A percentile compares a stretch with the other conserved stretches of the same genome.
Conservation (phyloP, 2,797 vertebrate species). For the Microtus californicus region DNA sequence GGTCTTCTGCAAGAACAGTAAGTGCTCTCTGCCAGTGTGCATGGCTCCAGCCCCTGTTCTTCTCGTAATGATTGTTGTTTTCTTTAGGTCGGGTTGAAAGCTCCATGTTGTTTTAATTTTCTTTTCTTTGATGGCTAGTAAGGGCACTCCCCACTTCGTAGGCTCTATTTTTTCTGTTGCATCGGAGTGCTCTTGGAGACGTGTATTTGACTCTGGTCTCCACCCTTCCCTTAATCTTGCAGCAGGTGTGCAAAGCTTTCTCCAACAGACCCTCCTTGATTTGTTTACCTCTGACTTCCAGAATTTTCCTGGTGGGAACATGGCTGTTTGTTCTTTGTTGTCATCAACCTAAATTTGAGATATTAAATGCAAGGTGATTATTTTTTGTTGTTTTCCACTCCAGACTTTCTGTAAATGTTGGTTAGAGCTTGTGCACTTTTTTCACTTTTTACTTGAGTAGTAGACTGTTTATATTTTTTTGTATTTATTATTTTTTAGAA, state of each 20-base stretch:
- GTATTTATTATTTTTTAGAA: conserved; percentile 64
- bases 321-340: conserved; percentile 77
- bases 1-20: not conserved
- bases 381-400: conserved; percentile 65
- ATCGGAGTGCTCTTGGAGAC: conserved; percentile 51
- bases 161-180: not conserved
- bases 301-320: conserved; percentile 78
- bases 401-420: conserved; percentile 63
- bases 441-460: conserved; percentile 24
- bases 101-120: not conserved
- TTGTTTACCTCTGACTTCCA: conserved; percentile 52
- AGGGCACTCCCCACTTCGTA: not conserved
- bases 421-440: not conserved
- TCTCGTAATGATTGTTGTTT: not conserved
- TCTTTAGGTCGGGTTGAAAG: not conserved
- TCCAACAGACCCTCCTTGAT: conserved; percentile 52
- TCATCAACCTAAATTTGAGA: conserved; percentile 85
- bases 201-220: conserved; percentile 39
- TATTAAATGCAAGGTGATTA: conserved; percentile 72
- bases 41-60: not conserved
- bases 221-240: conserved; percentile 50
- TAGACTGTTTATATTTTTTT: conserved; percentile 42
- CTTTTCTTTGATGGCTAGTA: not conserved
- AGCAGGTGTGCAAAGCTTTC: conserved; percentile 22
- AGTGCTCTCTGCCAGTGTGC: not conserved